Evolutionary conservation across 2,113 vertebrate genomes (phyloP), one percentile per base, ranked within the genome.

Genomic region (Pogona vitticeps): DNA sequence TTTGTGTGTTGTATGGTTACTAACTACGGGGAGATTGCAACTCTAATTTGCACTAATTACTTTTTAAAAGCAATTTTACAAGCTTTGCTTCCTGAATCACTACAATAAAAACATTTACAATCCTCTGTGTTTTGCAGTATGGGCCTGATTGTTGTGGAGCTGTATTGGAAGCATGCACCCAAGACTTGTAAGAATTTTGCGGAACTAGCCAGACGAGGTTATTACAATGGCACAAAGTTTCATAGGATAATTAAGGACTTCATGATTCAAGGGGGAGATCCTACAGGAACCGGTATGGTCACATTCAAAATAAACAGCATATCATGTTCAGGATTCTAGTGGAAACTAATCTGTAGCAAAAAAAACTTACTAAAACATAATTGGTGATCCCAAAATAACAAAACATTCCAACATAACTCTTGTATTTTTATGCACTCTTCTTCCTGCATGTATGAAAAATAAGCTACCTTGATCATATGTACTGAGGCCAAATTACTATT

Each of bases 241-340:
- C 98, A 99, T 90, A 95, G 98, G 20, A 95, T 99, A 90, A 99
- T 99, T 93, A 98, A 98, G 92, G 97, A 98, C 88, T 99, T 99
- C 95, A 99, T 99, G 98, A 97, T 99, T 83, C 98, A 99, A 79
- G 98, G 98, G 1, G 98, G 98, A 28, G 98, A 99, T 93, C 98
- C 98, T 0, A 99, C 98, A 0, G 98, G 97, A 72, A 99, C 98
- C 82, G 98, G 98, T 99, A 91, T 91, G 78, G 31, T 76, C 58
- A 52, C 56, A 0, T 23, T 61, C 2, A 4, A 3, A 21, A 1
- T 46, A 13, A 1, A 12, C 13, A 26, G 36, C 31, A 36, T 56
- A 59, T 15, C 6, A 3, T 61, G 52, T 68, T 42, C 15, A 72
- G 33, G 61, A 58, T 6, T 59, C 3, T 33, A 42, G 68, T 61